Conservation (phyloP, 2,797 vertebrate species). For the Nannoperca obscura region DNA sequence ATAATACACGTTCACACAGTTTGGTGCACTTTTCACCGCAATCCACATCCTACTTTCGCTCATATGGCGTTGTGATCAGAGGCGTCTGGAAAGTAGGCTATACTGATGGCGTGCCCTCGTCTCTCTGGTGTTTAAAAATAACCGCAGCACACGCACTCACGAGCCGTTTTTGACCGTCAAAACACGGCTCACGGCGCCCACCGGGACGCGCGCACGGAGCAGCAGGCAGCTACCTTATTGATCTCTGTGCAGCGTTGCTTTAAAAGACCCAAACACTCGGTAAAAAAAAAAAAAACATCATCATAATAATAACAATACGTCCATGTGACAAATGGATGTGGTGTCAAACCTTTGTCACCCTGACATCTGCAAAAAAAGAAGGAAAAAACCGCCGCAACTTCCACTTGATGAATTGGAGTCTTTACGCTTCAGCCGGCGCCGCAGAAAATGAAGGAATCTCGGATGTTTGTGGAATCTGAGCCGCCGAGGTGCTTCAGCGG, state of each 20-base stretch:
- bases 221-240: slow-evolving; percentile 18
- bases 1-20: slow-evolving; percentile 24
- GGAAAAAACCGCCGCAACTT: slow-evolving; percentile 40
- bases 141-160: slow-evolving; percentile 46
- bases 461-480: slow-evolving; percentile 69
- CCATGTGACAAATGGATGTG: slow-evolving; percentile 68
- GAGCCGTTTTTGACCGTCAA: slow-evolving; percentile 31
- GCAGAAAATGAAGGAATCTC: slow-evolving; percentile 56
- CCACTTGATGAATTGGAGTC: slow-evolving; percentile 60
- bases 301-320: slow-evolving; percentile 5
- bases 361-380: slow-evolving; percentile 46
- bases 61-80: slow-evolving; percentile 1
- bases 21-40: slow-evolving; percentile 28
- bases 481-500: slow-evolving; percentile 46
- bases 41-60: not conserved
- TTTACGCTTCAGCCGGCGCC: slow-evolving; percentile 49
- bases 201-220: not conserved
- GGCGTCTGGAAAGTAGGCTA: slow-evolving; percentile 37
- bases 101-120: slow-evolving; percentile 21
- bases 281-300: not conserved
- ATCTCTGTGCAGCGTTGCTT: slow-evolving; percentile 25
- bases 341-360: slow-evolving; percentile 68
- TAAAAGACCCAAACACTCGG: slow-evolving; percentile 35
- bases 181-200: slow-evolving; percentile 11
- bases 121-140: slow-evolving; percentile 73